Evolutionary conservation across 2,797 vertebrate species (phyloP), one percentile per base, ranked within the genome.

Genomic region (Syngnathus acus): DNA sequence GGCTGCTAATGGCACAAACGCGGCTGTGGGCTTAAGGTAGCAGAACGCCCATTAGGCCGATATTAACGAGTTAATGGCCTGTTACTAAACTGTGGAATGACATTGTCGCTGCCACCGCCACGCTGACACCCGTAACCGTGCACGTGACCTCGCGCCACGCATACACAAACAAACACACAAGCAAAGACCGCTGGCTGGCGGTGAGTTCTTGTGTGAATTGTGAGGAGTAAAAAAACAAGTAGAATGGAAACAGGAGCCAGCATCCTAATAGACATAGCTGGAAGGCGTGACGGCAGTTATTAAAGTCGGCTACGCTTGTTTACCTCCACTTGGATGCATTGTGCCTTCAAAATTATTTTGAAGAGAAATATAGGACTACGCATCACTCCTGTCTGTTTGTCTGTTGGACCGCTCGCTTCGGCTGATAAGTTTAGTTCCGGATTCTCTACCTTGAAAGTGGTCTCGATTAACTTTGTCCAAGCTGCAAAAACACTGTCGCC

Each of bases 51-150:
- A 89, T 93, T 91, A 90, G 84, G 72, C 79, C 79, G 65, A 91
- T 91, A 94, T 94, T 92, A 92, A 88, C 88, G 80, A 90, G 88
- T 82, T 92, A 92, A 93, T 93, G 91, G 87, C 85, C 89, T 87
- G 80, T 92, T 92, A 87, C 91, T 93, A 92, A 91, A 92, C 87
- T 85, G 76, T 86, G 87, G 81, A 86, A 88, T 84, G 88, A 90
- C 88, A 87, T 87, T 90, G 87, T 80, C 54, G 76, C 78, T 66
- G 70, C 79, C 23, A 53, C 75, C 23, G 55, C 75, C 23, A 67
- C 68, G 72, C 74, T 60, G 74, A 73, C 75, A 73, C 76, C 63
- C 37, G 45, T 32, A 68, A 50, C 54, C 32, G 8, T 26, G 19
- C 40, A 64, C 57, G 65, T 58, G 55, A 58, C 55, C 55, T 58